Conservation (phyloP, 2,113 vertebrate genomes). For the Xiphorhynchus elegans region DNA sequence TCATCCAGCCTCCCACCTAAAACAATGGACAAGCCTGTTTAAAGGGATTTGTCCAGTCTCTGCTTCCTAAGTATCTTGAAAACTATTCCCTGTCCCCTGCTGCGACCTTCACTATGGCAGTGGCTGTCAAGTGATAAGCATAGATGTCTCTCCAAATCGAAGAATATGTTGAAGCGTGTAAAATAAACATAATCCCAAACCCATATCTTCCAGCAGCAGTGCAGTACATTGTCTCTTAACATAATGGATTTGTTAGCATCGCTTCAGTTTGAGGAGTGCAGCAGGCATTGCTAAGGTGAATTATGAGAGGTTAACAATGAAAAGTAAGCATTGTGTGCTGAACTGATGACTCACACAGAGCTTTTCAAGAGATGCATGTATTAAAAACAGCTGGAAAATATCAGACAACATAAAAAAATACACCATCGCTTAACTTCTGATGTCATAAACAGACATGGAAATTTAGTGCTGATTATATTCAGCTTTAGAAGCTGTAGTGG, state of each 20-base stretch:
- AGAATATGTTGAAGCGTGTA: neutral
- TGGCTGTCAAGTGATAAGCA: neutral
- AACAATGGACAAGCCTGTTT: neutral
- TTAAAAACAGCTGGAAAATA: slow-evolving; percentile 55
- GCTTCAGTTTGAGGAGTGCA: neutral
- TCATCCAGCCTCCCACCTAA: neutral
- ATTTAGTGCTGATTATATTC: neutral
- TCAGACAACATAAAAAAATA: neutral
- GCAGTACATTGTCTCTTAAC: neutral
- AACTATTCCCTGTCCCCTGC: neutral
- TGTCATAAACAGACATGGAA: neutral
- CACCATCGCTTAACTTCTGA: neutral
- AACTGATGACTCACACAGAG: slow-evolving; percentile 5
- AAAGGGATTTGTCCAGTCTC: neutral
- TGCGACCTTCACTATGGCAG: neutral
- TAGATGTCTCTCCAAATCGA: neutral
- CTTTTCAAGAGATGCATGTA: neutral
- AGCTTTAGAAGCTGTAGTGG: neutral
- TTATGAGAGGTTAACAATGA: slow-evolving; percentile 25
- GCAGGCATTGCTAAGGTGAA: slow-evolving; percentile 4
- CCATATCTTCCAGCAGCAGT: neutral
- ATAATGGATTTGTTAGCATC: neutral
- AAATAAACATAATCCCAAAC: slow-evolving; percentile 2
- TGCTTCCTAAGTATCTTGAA: neutral
- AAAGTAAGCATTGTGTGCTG: neutral